phyloP scores from a whole-genome alignment of 2,888 invertebrate species.

The Xestia sexstrigata region DNA sequence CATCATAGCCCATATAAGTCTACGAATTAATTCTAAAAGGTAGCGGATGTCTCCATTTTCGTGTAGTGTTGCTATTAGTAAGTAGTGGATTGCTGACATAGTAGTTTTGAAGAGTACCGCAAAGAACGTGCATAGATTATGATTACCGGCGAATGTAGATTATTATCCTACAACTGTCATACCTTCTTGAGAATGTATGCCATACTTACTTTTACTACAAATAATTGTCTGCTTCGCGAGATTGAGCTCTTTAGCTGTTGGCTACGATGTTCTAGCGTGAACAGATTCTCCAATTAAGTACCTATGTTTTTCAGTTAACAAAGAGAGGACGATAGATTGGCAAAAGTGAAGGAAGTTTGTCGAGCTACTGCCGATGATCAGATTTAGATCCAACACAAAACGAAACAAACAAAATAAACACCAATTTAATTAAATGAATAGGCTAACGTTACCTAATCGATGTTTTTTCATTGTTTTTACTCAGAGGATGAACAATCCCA shows the following conservation, averaged over 20 bases:
- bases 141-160: constrained; percentile 2
- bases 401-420: background rate
- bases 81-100: constrained; percentile 12
- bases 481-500: background rate
- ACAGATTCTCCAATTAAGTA: background rate
- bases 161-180: constrained; percentile 29
- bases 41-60: constrained; percentile 53
- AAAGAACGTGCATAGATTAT: constrained; percentile 41
- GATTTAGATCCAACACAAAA: background rate
- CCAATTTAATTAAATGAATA: constrained; percentile 2
- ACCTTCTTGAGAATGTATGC: constrained; percentile 13
- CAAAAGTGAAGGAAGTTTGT: background rate
- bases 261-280: background rate
- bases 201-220: background rate
- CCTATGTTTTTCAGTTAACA: background rate
- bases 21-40: constrained; percentile 35
- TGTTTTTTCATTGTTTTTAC: constrained; percentile 20
- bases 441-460: background rate
- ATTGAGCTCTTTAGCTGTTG: background rate
- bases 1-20: constrained; percentile 23
- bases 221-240: constrained; percentile 1
- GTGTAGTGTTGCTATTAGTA: constrained; percentile 17
- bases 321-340: background rate
- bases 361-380: too few relatives aligned
- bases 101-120: constrained; percentile 46